A percentile compares a stretch with the other conserved stretches of the same genome.
phyloP scores from a whole-genome alignment of 2,113 vertebrate genomes.

The Cyprichromis sp. region DNA sequence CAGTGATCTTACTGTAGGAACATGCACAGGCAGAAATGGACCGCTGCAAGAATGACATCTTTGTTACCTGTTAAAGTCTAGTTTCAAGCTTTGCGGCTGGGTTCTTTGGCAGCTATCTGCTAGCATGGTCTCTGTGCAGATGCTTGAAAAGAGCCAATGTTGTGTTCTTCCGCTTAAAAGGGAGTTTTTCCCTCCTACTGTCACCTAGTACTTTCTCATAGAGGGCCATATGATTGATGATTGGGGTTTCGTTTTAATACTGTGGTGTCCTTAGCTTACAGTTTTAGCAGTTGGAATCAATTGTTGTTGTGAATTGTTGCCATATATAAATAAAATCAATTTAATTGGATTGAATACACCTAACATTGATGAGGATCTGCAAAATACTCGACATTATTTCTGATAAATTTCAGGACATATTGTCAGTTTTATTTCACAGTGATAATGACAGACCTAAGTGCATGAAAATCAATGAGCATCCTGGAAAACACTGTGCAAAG shows the following conservation, averaged over 20 bases:
- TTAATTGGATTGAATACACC: background rate
- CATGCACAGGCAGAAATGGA: background rate
- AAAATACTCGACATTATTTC: background rate
- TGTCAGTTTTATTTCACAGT: background rate
- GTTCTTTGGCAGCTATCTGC: background rate
- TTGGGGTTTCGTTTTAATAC: background rate
- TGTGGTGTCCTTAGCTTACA: background rate
- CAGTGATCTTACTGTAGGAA: background rate
- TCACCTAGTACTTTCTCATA: background rate
- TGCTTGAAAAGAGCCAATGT: background rate
- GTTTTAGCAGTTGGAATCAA: background rate
- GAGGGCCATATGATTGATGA: background rate
- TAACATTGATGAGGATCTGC: background rate
- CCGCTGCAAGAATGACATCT: background rate
- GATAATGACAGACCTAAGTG: background rate
- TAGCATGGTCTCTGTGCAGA: background rate
- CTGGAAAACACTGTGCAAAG: background rate
- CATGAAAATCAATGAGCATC: background rate
- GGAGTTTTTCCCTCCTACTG: background rate
- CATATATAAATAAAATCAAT: background rate
- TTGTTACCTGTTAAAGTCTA: background rate
- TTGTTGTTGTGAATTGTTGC: background rate
- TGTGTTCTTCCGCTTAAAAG: background rate
- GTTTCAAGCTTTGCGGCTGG: background rate
- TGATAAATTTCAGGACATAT: background rate